Evolutionary conservation across 2,888 invertebrate genomes (phyloP), one percentile per base, ranked within the genome.

Genomic region (Lasius platythorax): DNA sequence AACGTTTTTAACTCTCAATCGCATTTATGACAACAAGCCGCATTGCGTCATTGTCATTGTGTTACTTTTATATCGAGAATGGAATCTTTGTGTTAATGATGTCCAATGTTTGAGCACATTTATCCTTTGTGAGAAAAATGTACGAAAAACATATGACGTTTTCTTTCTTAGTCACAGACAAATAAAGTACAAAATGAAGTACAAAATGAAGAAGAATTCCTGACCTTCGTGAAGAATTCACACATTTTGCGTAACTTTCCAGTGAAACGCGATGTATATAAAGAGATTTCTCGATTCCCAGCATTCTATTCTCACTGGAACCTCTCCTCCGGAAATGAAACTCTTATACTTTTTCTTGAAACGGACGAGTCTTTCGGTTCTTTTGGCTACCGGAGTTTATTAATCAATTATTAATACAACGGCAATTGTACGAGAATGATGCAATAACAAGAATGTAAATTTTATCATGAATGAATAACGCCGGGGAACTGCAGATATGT

Each of bases 181-280:
- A 15, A 63, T 46, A 15, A 23, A 63, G n/a, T n/a, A 61, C 23
- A 23, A 23, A 76, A 50, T 50, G 11, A 67, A 53, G 18, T 12
- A 11, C 11, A 50, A 50, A 53, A 53, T 53, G 15, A 46, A 46
- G n/a, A n/a, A n/a, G n/a, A 53, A 53, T 53, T 53, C n/a, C 53
- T 53, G n/a, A 64, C 64, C 5, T 46, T 46, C 3, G 23, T n/a
- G 28, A 61, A 18, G 4, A n/a, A 9, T 30, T 43, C 18, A 15
- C 30, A n/a, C 2, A 37, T 64, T 76, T 66, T 53, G 9, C 28
- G 28, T 66, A 64, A 76, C 75, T 76, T 53, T 66, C 50, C 23
- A 75, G 6, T 66, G 50, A 75, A 75, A 75, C 23, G 1, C 33
- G 2, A 75, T 11, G 1, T 37, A 53, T 76, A 28, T 12, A 66